Percentiles rank a stretch among this genome's conserved stretches.
Evolutionary conservation across 2,113 vertebrate genomes (phyloP).

Genomic region (Oceanodroma tethys): DNA sequence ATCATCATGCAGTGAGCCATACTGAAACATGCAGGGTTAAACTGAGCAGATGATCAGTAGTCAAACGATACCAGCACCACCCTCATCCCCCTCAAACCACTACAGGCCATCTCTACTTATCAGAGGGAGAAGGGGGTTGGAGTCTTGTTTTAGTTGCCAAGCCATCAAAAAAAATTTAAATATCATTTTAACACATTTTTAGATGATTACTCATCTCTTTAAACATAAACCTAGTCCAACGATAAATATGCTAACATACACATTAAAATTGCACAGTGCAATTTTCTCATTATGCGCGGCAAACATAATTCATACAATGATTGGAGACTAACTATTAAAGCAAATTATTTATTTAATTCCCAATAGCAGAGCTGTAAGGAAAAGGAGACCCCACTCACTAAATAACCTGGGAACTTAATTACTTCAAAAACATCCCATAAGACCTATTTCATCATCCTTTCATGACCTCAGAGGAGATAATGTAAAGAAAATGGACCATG

Average conservation of each 20-base stretch:
- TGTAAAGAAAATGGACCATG: neutral
- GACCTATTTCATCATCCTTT: neutral
- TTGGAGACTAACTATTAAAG: neutral
- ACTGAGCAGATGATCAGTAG: neutral
- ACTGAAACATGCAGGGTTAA: neutral
- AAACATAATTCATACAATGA: neutral
- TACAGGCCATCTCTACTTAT: neutral
- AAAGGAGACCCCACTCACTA: neutral
- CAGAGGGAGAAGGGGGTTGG: neutral
- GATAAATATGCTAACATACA: neutral
- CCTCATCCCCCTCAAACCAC: neutral
- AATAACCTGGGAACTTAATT: neutral
- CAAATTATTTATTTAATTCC: slow-evolving; percentile 4
- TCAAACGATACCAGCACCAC: neutral
- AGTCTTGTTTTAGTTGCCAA: neutral
- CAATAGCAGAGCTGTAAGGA: neutral
- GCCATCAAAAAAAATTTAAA: neutral
- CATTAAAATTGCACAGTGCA: neutral
- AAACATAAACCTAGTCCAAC: neutral
- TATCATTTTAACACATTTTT: neutral
- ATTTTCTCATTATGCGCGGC: neutral
- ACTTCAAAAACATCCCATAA: neutral
- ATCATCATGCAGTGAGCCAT: neutral
- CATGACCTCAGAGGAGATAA: neutral
- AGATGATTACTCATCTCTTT: neutral